Evolutionary conservation across 1,140 invertebrate genomes (phyloP), one percentile per base, ranked within the genome.

Genomic region (Physella acuta): DNA sequence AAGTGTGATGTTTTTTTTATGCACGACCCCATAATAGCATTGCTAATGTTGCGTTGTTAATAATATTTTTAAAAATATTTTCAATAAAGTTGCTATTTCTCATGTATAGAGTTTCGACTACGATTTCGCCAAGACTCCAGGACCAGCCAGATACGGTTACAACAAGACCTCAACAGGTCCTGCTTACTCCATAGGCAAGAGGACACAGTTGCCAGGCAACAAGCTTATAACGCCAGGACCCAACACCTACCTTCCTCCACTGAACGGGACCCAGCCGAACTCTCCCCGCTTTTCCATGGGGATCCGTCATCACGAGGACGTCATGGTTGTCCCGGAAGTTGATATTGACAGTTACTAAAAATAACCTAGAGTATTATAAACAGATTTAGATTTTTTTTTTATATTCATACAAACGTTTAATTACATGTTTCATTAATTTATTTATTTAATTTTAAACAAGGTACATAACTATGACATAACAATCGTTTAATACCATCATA

Each of bases 71-170:
- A n/a, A n/a, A n/a, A n/a, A n/a, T n/a, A n/a, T n/a, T n/a, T n/a
- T n/a, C n/a, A n/a, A n/a, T n/a, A n/a, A n/a, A n/a, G n/a, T n/a
- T n/a, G n/a, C n/a, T n/a, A n/a, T n/a, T n/a, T n/a, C n/a, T n/a
- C n/a, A n/a, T n/a, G n/a, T n/a, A n/a, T n/a, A 65, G 55, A 70
- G 68, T 53, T 77, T 75, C 52, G 62, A 76, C 36, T 68, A 73
- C 56, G 79, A 80, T 56, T 69, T 73, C 56, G 73, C 79, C 51
- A 73, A 72, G 65, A 73, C 76, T 1, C 79, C 79, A 0, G 79
- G 79, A 31, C 79, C 79, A 1, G 76, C 77, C 1, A 53, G 26
- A 16, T 80, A 80, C 58, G 59, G 49, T 8, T 60, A 71, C 39
- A 55, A 61, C 20, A 71, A 68, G 0, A 70, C 30, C 26, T 55